Evolutionary conservation across 2,888 invertebrate species (phyloP).

Genomic region (Metopia argyrocephala): DNA sequence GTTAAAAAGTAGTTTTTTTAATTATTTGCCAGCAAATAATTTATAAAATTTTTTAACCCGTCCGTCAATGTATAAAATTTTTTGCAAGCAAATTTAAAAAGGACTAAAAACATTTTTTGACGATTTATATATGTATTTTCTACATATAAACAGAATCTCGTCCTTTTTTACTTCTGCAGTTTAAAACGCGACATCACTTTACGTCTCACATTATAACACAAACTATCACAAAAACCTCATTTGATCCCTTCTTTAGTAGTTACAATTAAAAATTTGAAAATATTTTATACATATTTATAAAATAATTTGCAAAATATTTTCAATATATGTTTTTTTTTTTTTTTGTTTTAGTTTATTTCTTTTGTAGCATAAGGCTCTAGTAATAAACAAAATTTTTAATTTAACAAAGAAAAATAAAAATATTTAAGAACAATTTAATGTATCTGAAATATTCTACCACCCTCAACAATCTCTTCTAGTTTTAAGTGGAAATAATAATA

Average conservation of each 20-base stretch:
- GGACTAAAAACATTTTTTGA: conserved; percentile 15
- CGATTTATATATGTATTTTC: too few species aligned
- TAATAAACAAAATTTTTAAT: conserved; percentile 53
- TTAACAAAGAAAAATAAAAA: conserved; percentile 12
- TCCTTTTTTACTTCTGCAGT: not conserved
- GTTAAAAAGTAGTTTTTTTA: conserved; percentile 43
- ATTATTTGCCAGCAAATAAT: conserved; percentile 32
- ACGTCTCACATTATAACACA: conserved; percentile 27
- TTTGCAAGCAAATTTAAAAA: conserved; percentile 22
- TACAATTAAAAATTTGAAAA: conserved; percentile 49
- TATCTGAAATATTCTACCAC: conserved; percentile 25
- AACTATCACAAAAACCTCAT: conserved; percentile 60
- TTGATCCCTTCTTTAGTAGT: not conserved
- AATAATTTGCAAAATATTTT: conserved; percentile 74
- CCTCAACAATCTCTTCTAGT: conserved; percentile 13
- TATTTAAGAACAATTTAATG: conserved; percentile 48
- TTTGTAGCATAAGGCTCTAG: conserved; percentile 35
- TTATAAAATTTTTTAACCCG: conserved; percentile 54
- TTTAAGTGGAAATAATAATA: conserved; percentile 40
- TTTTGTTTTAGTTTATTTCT: conserved; percentile 23
- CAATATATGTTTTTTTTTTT: conserved; percentile 36
- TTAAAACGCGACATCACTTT: not conserved
- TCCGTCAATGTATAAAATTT: conserved; percentile 56
- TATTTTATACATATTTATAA: conserved; percentile 73
- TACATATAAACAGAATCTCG: not conserved